phyloP scores from a whole-genome alignment of 2,113 vertebrate genomes.

The Himantopus leucocephalus region DNA sequence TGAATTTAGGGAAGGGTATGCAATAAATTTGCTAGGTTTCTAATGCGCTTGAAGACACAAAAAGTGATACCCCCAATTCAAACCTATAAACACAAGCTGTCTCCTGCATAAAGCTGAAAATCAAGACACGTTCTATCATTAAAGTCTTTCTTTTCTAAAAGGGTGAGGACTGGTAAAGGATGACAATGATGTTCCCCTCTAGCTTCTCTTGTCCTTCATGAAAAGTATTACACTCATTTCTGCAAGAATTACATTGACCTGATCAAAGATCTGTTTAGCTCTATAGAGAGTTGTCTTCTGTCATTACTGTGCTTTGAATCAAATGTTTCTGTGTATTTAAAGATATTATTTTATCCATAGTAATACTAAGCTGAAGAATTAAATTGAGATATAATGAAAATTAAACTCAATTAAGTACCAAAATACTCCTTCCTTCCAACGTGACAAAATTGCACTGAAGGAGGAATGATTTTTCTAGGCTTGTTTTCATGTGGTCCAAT shows the following conservation, averaged over 20 bases:
- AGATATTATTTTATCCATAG: background rate
- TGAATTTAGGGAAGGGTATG: background rate
- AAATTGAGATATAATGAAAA: background rate
- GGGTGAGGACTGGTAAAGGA: background rate
- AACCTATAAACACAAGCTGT: background rate
- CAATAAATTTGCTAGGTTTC: slow-evolving; percentile 12
- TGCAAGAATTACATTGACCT: accelerated
- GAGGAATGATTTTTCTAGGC: background rate
- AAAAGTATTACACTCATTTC: background rate
- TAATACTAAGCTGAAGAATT: background rate
- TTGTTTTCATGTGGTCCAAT: background rate
- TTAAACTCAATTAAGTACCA: background rate
- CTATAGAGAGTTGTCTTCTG: background rate
- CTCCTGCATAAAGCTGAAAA: background rate
- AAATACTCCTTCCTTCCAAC: background rate
- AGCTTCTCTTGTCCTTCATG: background rate
- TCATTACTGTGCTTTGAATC: background rate
- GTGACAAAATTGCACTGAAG: background rate
- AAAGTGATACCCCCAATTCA: background rate
- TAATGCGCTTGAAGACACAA: background rate
- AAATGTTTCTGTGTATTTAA: background rate
- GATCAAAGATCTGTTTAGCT: background rate
- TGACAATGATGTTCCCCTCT: background rate
- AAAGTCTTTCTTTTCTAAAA: background rate
- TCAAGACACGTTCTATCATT: background rate